Conservation (phyloP, 2,888 invertebrate genomes). For the Achlya flavicornis region DNA sequence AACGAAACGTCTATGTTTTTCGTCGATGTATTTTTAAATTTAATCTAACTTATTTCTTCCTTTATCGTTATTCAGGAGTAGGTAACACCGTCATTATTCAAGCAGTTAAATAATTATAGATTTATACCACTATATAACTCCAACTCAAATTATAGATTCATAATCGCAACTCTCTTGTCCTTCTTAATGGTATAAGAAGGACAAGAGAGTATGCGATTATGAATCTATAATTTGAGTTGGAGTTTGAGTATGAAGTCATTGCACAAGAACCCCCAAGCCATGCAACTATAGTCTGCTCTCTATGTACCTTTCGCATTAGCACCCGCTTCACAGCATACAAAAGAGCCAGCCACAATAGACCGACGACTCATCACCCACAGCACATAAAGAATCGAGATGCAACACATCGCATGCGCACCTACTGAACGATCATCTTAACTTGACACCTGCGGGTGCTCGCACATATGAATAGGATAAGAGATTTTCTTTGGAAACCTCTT, state of each 20-base stretch:
- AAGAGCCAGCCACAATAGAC: constrained; percentile 40
- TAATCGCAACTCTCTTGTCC: no score
- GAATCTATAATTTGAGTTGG: no score
- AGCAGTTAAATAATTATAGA: no score
- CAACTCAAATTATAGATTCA: no score
- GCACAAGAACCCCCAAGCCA: background rate
- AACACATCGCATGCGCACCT: constrained; percentile 56
- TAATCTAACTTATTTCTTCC: no score
- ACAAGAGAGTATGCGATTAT: no score
- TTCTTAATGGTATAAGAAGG: no score
- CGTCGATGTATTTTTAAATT: no score
- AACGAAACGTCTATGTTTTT: no score
- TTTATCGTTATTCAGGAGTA: no score
- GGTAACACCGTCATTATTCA: no score
- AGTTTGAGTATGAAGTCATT: background rate
- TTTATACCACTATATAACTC: no score
- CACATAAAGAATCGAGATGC: constrained; percentile 65
- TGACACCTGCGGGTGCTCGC: constrained; percentile 33
- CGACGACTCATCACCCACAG: constrained; percentile 57
- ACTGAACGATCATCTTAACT: constrained; percentile 41
- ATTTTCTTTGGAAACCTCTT: constrained; percentile 3
- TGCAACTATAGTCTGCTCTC: constrained; percentile 14
- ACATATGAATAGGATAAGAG: constrained; percentile 17
- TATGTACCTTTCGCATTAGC: constrained; percentile 39
- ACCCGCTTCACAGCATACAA: constrained; percentile 39